phyloP scores from a whole-genome alignment of 2,113 vertebrate species.

The Microtus pennsylvanicus region DNA sequence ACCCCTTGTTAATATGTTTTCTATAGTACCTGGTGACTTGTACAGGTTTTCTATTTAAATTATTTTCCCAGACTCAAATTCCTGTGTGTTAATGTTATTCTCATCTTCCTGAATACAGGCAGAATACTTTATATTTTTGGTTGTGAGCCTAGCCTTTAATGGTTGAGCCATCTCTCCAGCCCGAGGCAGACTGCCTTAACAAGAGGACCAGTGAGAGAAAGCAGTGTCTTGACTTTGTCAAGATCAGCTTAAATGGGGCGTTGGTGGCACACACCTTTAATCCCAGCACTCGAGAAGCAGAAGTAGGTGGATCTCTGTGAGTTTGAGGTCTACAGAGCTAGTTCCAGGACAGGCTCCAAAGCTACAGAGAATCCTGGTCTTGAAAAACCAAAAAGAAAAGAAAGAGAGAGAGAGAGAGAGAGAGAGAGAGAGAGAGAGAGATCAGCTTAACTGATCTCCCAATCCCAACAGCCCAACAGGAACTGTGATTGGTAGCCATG shows the following conservation, averaged over 20 bases:
- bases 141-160: too few relatives aligned
- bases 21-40: neutral
- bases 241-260: neutral
- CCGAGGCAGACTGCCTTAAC: neutral
- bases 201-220: neutral
- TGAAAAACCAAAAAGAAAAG: too few relatives aligned
- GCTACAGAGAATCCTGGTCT: too few relatives aligned
- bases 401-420: too few relatives aligned
- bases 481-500: neutral
- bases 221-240: neutral
- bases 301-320: too few relatives aligned
- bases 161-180: too few relatives aligned
- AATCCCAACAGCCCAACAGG: neutral
- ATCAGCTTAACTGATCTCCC: neutral
- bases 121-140: neutral
- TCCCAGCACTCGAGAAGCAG: too few relatives aligned
- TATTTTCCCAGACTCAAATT: neutral
- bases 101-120: neutral
- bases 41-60: neutral
- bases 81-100: neutral
- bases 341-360: too few relatives aligned
- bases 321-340: too few relatives aligned
- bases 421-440: too few relatives aligned
- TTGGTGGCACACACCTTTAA: too few relatives aligned
- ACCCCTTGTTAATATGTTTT: slow-evolving; percentile 70